These are phyloP conservation scores for Eurystomus glaucurus DNA, from an alignment of 2,797 vertebrate genomes.

Conservation along the genomic window DNA sequence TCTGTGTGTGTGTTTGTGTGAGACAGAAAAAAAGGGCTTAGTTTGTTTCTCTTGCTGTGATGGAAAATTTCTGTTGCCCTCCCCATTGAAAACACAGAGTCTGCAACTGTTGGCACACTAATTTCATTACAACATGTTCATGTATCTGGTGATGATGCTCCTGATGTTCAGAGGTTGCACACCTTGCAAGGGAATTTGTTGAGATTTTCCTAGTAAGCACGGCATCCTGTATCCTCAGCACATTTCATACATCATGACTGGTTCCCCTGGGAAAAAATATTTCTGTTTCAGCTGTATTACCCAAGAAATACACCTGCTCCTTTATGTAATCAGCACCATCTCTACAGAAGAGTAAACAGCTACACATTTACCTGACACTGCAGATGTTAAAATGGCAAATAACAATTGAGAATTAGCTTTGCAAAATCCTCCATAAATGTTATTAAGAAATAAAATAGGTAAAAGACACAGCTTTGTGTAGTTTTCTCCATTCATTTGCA, in stretches of 20 bases:
- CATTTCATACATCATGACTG: constrained; percentile 43
- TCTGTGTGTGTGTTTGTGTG: not conserved
- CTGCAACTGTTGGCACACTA: not conserved
- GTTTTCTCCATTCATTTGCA: not conserved
- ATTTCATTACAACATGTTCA: not conserved
- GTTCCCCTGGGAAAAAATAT: constrained; percentile 56
- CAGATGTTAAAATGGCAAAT: constrained; percentile 49
- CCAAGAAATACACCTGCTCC: constrained; percentile 48
- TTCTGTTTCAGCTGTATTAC: constrained; percentile 65
- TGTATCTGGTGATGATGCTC: not conserved
- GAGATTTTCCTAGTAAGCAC: constrained; percentile 19
- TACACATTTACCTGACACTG: constrained; percentile 19
- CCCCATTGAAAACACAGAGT: not conserved
- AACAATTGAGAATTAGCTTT: not conserved
- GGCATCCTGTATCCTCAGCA: constrained; percentile 46
- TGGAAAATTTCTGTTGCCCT: not conserved
- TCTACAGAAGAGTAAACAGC: constrained; percentile 45
- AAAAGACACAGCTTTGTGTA: not conserved
- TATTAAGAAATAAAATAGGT: constrained; percentile 32
- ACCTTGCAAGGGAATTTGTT: constrained; percentile 8
- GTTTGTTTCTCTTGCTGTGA: not conserved
- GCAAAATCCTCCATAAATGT: not conserved
- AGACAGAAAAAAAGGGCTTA: not conserved
- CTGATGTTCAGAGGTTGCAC: not conserved
- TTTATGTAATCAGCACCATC: constrained; percentile 50